Evolutionary conservation across 1,140 invertebrate species (phyloP).

Genomic region (Saxidomus purpurata): DNA sequence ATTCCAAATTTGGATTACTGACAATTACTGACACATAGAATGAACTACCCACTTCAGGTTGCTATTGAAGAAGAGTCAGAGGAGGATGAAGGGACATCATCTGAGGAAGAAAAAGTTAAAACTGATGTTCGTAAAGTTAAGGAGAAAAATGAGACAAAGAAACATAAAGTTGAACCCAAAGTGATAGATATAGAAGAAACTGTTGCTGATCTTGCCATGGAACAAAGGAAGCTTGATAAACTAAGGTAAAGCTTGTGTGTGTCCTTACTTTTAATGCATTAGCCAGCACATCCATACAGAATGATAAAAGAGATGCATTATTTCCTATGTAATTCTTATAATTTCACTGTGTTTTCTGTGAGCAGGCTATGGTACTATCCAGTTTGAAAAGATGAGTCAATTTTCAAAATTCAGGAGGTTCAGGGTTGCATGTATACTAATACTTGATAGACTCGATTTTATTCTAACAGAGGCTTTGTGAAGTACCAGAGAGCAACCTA

Average conservation of each 20-base stretch:
- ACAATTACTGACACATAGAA: too few relatives aligned
- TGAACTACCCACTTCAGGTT: slow-evolving; percentile 37
- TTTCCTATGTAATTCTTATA: too few relatives aligned
- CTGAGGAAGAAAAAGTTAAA: slow-evolving; percentile 6
- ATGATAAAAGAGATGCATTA: too few relatives aligned
- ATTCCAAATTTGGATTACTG: too few relatives aligned
- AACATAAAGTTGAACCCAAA: slow-evolving; percentile 77
- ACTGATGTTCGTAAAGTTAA: background rate
- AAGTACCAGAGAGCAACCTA: slow-evolving; percentile 96
- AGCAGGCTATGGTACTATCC: too few relatives aligned
- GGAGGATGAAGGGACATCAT: slow-evolving; percentile 32
- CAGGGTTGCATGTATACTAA: too few relatives aligned
- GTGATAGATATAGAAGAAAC: slow-evolving; percentile 95
- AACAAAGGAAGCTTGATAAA: slow-evolving; percentile 96
- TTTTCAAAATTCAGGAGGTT: too few relatives aligned
- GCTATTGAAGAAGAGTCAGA: slow-evolving; percentile 74
- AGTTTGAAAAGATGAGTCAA: too few relatives aligned
- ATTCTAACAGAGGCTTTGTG: slow-evolving; percentile 93
- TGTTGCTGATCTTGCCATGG: slow-evolving; percentile 91
- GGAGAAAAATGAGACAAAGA: background rate
- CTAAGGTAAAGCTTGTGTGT: slow-evolving; percentile 88
- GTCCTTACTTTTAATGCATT: too few relatives aligned
- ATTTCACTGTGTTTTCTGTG: too few relatives aligned
- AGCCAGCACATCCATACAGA: too few relatives aligned
- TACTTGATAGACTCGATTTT: too few relatives aligned